Conservation (phyloP, 1,140 invertebrate species). For the Schlechtendalia chinensis region DNA sequence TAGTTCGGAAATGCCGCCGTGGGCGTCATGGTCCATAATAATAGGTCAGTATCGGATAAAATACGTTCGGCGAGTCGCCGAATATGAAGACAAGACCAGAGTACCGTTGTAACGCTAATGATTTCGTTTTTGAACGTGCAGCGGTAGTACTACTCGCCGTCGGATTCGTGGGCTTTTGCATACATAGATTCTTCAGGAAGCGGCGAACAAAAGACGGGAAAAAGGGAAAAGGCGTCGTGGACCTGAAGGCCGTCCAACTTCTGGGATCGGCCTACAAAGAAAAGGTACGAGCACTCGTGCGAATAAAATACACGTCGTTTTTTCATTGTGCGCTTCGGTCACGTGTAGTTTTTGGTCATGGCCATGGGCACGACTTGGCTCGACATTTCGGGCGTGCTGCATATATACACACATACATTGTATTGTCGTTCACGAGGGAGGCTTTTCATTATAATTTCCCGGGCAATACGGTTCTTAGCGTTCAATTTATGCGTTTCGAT, state of each 20-base stretch:
- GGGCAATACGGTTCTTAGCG: too few species aligned
- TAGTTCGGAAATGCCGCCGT: slow-evolving; percentile 41
- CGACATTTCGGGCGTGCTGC: too few species aligned
- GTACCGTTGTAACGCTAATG: not conserved
- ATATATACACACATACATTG: too few species aligned
- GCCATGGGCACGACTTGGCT: too few species aligned
- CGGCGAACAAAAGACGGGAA: slow-evolving; percentile 92
- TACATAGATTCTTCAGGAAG: slow-evolving; percentile 91
- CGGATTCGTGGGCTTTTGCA: slow-evolving; percentile 64
- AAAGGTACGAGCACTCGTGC: slow-evolving; percentile 67
- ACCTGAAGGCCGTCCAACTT: slow-evolving; percentile 92
- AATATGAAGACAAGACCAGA: not conserved
- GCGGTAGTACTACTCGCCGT: slow-evolving; percentile 31
- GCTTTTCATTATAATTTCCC: too few species aligned
- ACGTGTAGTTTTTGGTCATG: too few species aligned
- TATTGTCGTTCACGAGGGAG: too few species aligned
- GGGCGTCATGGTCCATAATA: slow-evolving; percentile 43
- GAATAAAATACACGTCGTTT: not conserved
- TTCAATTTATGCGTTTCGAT: too few species aligned
- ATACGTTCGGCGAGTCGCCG: too few species aligned
- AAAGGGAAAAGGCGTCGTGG: slow-evolving; percentile 91
- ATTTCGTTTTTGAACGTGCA: not conserved
- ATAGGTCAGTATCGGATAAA: slow-evolving; percentile 22
- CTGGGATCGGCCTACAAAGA: slow-evolving; percentile 95
- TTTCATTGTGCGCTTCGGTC: too few species aligned